Evolutionary conservation across 1,140 invertebrate species (phyloP), one percentile per base, ranked within the genome.

Genomic region (Drosophila asahinai): DNA sequence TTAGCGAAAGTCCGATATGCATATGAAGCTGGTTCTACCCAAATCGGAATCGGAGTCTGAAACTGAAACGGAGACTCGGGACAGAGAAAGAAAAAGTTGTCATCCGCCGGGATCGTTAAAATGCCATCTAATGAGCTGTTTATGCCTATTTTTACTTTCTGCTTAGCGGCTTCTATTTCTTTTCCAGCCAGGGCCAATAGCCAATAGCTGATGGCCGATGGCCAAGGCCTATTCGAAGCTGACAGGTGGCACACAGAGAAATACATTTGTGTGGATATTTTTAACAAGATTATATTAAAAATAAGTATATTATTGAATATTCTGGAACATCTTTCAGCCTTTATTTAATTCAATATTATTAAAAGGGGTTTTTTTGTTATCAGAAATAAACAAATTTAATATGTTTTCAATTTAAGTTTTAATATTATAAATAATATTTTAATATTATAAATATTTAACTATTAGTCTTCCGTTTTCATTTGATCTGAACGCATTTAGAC

Each of bases 1-100:
- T 89, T 89, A 89, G 84, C 84, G 84, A 89, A 89, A 89, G 84
- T 89, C 84, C 64, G 63, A 83, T 77, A 83, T 87, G 83, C 80
- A 87, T 89, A 89, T 89, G 55, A 73, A 79, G 47, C 67, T 63
- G 47, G 86, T 89, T 89, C 86, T 87, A 74, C 55, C 60, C 47
- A 58, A 72, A 43, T 42, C 57, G 47, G 27, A 47, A 63, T 58
- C 36, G 42, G 49, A 64, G 33, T 57, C 36, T 19, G 52, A 55
- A 38, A 38, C 52, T 55, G 19, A 57, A 40, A 33, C 52, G 52
- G 17, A 54, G 17, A 36, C 51, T 14, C 30, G 33, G 36, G 38
- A 9, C 49, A 33, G 51, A 48, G 84, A 89, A 89, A 89, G 86
- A 89, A 89, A 89, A 81, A 89, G 81, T 89, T 76, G 74, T 79